A percentile compares a stretch with the other conserved stretches of the same genome.
Conservation (phyloP, 2,797 vertebrate genomes). For the Pyrrhura leucotis region DNA sequence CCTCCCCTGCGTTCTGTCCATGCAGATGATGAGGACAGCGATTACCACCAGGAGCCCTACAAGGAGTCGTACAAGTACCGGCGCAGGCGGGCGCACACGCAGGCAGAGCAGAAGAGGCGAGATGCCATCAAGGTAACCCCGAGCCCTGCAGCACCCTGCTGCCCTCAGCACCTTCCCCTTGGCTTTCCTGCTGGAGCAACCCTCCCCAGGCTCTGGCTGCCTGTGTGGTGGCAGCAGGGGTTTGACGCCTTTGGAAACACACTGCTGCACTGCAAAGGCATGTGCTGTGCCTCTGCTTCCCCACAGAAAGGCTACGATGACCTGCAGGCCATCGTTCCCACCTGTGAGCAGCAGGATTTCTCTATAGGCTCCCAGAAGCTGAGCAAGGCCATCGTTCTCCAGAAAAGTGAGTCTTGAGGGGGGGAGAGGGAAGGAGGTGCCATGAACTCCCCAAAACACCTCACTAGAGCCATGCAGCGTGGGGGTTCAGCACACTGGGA, state of each 20-base stretch:
- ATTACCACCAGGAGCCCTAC: conserved; percentile 91
- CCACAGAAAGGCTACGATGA: conserved; percentile 96
- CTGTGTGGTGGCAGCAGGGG: background rate
- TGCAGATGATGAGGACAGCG: conserved; percentile 96
- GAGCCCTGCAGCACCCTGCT: accelerated
- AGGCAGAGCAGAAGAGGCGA: conserved; percentile 94
- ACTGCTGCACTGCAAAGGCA: accelerated
- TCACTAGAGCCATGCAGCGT: accelerated
- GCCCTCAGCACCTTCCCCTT: background rate
- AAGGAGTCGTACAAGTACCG: conserved; percentile 94
- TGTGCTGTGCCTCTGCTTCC: background rate
- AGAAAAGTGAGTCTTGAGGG: conserved; percentile 88
- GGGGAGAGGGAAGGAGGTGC: background rate
- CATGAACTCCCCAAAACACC: accelerated
- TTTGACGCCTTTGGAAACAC: too few species aligned
- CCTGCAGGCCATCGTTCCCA: conserved; percentile 94
- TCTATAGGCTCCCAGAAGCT: conserved; percentile 92
- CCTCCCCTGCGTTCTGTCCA: background rate
- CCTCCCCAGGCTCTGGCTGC: background rate
- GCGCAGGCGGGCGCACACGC: conserved; percentile 91
- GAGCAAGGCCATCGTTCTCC: conserved; percentile 94
- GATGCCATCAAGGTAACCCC: conserved; percentile 91
- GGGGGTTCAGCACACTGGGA: background rate
- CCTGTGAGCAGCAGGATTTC: conserved; percentile 96
- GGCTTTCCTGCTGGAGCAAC: background rate